Conservation (phyloP, 2,888 invertebrate species). For the Drosophila testacea region DNA sequence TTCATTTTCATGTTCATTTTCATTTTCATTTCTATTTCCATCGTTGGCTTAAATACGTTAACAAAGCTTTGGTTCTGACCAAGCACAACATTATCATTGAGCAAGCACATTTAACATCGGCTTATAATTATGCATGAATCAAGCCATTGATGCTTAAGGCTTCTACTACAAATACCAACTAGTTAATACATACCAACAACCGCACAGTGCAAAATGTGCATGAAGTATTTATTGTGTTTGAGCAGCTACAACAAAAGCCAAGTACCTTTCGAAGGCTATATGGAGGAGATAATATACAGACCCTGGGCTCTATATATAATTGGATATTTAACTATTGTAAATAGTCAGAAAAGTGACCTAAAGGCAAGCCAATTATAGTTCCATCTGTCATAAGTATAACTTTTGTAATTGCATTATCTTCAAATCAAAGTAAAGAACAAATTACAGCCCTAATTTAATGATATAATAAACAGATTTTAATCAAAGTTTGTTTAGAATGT, state of each 20-base stretch:
- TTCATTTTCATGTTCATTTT: background rate
- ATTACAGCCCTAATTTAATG: background rate
- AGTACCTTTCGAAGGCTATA: constrained; percentile 25
- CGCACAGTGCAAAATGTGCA: constrained; percentile 33
- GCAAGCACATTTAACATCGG: constrained; percentile 5
- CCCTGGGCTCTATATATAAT: constrained; percentile 25
- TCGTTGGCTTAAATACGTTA: background rate
- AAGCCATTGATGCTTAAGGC: constrained; percentile 4
- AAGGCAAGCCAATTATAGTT: constrained; percentile 1
- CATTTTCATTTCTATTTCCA: background rate
- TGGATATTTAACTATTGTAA: constrained; percentile 34
- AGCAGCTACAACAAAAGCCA: constrained; percentile 1
- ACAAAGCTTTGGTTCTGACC: background rate
- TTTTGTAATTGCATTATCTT: background rate
- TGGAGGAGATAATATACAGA: constrained; percentile 4
- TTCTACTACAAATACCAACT: constrained; percentile 6
- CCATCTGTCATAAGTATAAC: background rate
- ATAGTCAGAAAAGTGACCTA: background rate
- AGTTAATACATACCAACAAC: background rate
- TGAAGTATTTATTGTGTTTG: constrained; percentile 1
- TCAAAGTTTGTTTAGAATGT: too few species aligned
- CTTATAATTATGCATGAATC: constrained; percentile 13
- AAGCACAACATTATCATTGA: constrained; percentile 8
- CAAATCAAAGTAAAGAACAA: background rate
- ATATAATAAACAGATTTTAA: too few species aligned